A percentile compares a stretch with the other conserved stretches of the same genome.
Evolutionary conservation across 2,113 vertebrate species (phyloP).

Genomic region (Siniperca knerii): DNA sequence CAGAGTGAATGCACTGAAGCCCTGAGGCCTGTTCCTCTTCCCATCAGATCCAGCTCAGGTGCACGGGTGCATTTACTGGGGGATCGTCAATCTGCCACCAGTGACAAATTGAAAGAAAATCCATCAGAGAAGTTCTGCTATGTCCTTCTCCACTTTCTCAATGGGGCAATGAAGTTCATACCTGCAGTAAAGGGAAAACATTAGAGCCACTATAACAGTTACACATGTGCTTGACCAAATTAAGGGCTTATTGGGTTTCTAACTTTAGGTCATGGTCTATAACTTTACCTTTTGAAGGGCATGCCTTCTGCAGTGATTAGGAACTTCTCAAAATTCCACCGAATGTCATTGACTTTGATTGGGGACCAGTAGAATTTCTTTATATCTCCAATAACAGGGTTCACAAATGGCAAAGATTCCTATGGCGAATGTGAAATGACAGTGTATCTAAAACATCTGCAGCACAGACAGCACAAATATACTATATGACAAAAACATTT

Average conservation of each 20-base stretch:
- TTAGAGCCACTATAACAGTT: constrained; percentile 5
- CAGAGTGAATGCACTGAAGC: constrained; percentile 82
- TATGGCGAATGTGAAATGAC: constrained; percentile 50
- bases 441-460: neutral
- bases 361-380: constrained; percentile 86
- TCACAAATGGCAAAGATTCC: constrained; percentile 83
- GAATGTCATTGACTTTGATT: constrained; percentile 84
- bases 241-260: neutral
- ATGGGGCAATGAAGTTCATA: constrained; percentile 82
- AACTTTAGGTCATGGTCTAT: neutral
- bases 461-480: neutral
- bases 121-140: constrained; percentile 75
- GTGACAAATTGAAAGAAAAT: constrained; percentile 22
- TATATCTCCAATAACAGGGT: constrained; percentile 84
- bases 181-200: constrained; percentile 63
- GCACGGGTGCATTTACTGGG: constrained; percentile 83
- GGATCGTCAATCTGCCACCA: constrained; percentile 82
- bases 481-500: neutral
- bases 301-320: constrained; percentile 80
- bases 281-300: constrained; percentile 81
- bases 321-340: constrained; percentile 89
- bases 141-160: constrained; percentile 80
- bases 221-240: neutral
- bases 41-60: constrained; percentile 85
- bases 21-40: constrained; percentile 67